A percentile compares a stretch with the other conserved stretches of the same genome.
Evolutionary conservation across 2,888 invertebrate species (phyloP).

Genomic region (Apodemia mormo): DNA sequence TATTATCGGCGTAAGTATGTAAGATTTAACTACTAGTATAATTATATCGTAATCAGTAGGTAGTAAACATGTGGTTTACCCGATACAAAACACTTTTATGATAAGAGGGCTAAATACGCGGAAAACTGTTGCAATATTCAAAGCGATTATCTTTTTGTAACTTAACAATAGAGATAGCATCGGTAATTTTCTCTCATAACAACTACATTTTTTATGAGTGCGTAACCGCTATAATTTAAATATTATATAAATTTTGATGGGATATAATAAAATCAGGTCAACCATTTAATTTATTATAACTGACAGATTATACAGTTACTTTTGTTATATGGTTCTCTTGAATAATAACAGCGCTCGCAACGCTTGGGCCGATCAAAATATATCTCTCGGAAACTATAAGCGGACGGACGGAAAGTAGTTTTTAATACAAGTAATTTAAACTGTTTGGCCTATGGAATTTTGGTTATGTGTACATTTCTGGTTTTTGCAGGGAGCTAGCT

Average conservation of each 20-base stretch:
- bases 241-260: constrained; percentile 4
- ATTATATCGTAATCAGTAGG: constrained; percentile 3
- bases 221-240: background rate
- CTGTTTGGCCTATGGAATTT: too few relatives aligned
- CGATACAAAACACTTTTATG: background rate
- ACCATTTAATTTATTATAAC: constrained; percentile 1
- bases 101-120: constrained; percentile 3
- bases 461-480: too few relatives aligned
- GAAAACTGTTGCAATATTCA: constrained; percentile 10
- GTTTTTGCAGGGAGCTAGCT: too few relatives aligned
- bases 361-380: too few relatives aligned
- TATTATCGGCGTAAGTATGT: background rate
- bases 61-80: constrained; percentile 8
- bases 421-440: too few relatives aligned
- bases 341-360: too few relatives aligned
- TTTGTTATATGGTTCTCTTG: too few relatives aligned
- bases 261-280: constrained; percentile 9
- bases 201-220: constrained; percentile 3
- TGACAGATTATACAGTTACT: background rate
- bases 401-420: too few relatives aligned
- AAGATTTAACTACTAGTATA: background rate
- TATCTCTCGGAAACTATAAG: too few relatives aligned
- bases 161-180: constrained; percentile 8
- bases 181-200: background rate
- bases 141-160: constrained; percentile 6